Conservation (phyloP, 2,113 vertebrate genomes). For the Nettapus auritus region DNA sequence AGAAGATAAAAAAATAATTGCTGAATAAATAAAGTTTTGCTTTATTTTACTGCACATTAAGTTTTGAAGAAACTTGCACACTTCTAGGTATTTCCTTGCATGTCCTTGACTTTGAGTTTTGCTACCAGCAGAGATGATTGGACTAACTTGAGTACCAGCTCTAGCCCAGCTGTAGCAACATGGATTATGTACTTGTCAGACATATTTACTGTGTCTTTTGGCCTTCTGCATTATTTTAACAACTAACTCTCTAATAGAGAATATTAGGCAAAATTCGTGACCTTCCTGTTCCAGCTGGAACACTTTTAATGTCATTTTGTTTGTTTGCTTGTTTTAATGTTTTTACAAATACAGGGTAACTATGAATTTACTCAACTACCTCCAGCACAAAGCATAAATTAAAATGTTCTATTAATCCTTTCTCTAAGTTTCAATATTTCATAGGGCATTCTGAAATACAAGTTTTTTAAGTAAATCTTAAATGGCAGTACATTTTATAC, state of each 20-base stretch:
- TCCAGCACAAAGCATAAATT: background rate
- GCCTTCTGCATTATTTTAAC: background rate
- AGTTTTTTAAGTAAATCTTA: background rate
- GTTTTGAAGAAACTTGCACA: background rate
- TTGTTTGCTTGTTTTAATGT: background rate
- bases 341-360: background rate
- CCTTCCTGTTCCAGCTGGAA: background rate
- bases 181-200: background rate
- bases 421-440: background rate
- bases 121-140: background rate
- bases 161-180: background rate
- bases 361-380: background rate
- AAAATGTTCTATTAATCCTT: background rate
- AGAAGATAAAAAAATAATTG: background rate
- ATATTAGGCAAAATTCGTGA: background rate
- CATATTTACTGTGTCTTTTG: background rate
- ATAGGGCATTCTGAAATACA: background rate
- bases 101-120: background rate
- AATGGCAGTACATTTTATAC: background rate
- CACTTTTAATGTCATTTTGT: background rate
- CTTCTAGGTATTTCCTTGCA: background rate
- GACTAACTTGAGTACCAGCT: background rate
- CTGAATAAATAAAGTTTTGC: background rate
- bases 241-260: background rate
- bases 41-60: background rate